Evolutionary conservation across 2,797 vertebrate genomes (phyloP), one percentile per base, ranked within the genome.

Genomic region (Mico argentatus): DNA sequence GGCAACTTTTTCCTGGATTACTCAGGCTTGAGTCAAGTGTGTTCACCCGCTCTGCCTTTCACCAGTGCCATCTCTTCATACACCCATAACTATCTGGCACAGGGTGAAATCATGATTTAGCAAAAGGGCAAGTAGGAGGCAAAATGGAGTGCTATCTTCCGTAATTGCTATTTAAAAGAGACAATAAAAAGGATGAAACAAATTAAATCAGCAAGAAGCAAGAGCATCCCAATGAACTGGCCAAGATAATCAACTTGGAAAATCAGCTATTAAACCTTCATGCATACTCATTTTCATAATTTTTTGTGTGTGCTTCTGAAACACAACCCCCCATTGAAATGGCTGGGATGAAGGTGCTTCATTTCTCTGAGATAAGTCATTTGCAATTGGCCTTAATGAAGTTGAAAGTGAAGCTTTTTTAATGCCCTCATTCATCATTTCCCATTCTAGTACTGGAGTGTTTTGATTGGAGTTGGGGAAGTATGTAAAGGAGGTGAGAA

Each of bases 241-340:
- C 93, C 97, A 98, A 91, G 87, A 96, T 95, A 97, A 98, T 94
- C 97, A 96, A 97, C 96, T 95, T 96, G 93, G 94, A 98, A 98
- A 98, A 98, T 96, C 36, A 3, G 46, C 95, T 97, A 72, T 98
- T 98, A 97, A 98, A 96, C 94, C 90, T 96, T 98, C 88, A 90
- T 85, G 97, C 92, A 61, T 97, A 81, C 90, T 98, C 86, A 97
- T 97, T 94, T 97, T 98, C 27, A 5, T 57, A 93, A 93, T 95
- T 95, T 90, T 70, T 0, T 90, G 73, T 96, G 86, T 95, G 76
- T 52, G 93, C 73, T 92, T 82, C 13, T 55, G 75, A 97, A 94
- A 96, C 0, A 3, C 93, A 96, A 89, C 41, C 57, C n/a, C 39
- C 70, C 33, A 77, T 1, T 72, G 90, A 97, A 97, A 97, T 19